These are phyloP conservation scores for Metacarcinus magister DNA, from an alignment of 2,888 invertebrate genomes.

Conservation along the genomic window DNA sequence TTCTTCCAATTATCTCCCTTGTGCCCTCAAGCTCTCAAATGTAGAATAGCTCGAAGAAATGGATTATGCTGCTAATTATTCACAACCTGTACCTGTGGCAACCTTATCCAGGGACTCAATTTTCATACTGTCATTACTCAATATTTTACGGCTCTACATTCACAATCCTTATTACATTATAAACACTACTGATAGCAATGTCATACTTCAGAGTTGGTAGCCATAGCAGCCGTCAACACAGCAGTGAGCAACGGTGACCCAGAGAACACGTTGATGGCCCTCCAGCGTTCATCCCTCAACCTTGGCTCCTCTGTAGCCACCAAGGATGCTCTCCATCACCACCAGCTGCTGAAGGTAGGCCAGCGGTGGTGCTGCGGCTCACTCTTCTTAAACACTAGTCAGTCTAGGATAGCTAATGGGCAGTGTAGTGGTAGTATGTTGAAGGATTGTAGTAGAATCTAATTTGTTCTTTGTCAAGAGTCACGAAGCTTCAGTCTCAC, in stretches of 20 bases:
- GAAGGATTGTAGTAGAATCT: too few species aligned
- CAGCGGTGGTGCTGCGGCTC: neutral
- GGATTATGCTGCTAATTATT: neutral
- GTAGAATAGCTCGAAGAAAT: too few species aligned
- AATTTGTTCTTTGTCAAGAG: neutral
- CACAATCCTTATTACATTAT: neutral
- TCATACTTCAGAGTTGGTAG: constrained; percentile 83
- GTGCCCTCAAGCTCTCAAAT: too few species aligned
- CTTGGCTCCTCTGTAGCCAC: constrained; percentile 57
- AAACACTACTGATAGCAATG: neutral
- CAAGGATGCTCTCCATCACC: constrained; percentile 76
- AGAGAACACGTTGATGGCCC: constrained; percentile 85
- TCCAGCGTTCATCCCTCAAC: constrained; percentile 86
- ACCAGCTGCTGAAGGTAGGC: constrained; percentile 79
- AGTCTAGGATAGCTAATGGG: neutral
- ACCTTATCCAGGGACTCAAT: neutral
- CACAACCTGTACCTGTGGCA: neutral
- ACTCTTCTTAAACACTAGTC: neutral
- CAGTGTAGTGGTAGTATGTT: neutral
- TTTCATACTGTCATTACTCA: neutral
- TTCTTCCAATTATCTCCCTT: too few species aligned
- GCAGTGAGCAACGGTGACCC: constrained; percentile 87
- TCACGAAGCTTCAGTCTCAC: neutral
- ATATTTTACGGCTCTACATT: neutral
- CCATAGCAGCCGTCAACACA: constrained; percentile 87